A percentile compares a stretch with the other conserved stretches of the same genome.
phyloP scores from a whole-genome alignment of 2,113 vertebrate species.

The human region DNA sequence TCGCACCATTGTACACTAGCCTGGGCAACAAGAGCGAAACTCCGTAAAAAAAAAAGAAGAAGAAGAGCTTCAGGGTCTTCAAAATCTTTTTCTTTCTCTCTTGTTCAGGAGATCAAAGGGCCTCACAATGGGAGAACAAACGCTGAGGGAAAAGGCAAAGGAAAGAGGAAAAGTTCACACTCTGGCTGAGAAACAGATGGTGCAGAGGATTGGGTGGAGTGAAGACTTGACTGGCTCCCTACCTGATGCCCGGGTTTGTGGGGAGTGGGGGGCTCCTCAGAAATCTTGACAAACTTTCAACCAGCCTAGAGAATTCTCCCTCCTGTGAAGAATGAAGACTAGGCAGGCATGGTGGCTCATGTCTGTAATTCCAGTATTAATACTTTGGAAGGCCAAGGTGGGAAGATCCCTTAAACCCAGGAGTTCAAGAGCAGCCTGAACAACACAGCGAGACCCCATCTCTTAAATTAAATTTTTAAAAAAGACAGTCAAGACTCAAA shows the following conservation, averaged over 20 bases:
- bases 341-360: too few species aligned
- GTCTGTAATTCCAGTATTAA: too few species aligned
- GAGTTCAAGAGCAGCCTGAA: too few species aligned
- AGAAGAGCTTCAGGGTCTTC: slow-evolving; percentile 16
- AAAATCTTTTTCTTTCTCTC: slow-evolving; percentile 37
- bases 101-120: slow-evolving; percentile 83
- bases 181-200: slow-evolving; percentile 85
- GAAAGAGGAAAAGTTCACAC: slow-evolving; percentile 80
- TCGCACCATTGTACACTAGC: too few species aligned
- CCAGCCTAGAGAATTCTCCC: neutral
- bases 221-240: neutral
- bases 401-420: too few species aligned
- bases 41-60: too few species aligned
- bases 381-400: too few species aligned
- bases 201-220: neutral
- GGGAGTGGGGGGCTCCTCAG: neutral
- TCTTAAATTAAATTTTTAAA: too few species aligned
- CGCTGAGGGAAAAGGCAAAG: slow-evolving; percentile 70
- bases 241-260: too few species aligned
- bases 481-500: neutral
- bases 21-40: too few species aligned
- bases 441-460: too few species aligned
- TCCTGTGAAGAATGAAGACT: neutral
- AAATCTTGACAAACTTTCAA: neutral
- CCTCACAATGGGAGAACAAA: slow-evolving; percentile 84